Conservation (phyloP, 1,140 invertebrate genomes). For the Apis cerana region DNA sequence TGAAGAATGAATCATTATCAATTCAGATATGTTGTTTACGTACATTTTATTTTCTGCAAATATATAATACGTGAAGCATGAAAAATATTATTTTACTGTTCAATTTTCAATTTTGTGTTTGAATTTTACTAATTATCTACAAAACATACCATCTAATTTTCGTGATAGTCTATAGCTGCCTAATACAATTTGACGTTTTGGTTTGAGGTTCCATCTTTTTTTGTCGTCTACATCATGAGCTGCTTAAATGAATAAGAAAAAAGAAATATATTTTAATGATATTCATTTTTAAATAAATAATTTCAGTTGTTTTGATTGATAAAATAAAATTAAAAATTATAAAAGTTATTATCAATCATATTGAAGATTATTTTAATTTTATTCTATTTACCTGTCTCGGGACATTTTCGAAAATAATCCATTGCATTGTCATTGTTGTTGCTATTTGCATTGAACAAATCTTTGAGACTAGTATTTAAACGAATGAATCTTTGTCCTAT, state of each 20-base stretch:
- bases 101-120: background rate
- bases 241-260: background rate
- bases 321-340: background rate
- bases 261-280: background rate
- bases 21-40: conserved; percentile 64
- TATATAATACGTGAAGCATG: background rate
- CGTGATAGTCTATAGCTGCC: background rate
- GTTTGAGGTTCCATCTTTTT: background rate
- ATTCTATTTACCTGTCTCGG: conserved; percentile 63
- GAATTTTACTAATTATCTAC: background rate
- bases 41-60: conserved; percentile 59
- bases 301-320: background rate
- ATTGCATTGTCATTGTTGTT: conserved; percentile 47
- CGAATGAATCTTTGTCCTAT: conserved; percentile 72
- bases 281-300: background rate
- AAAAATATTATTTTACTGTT: background rate
- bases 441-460: conserved; percentile 57
- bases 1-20: conserved; percentile 72
- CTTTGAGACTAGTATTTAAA: conserved; percentile 72
- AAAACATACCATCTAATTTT: background rate
- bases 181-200: background rate
- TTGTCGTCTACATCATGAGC: background rate
- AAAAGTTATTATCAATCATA: no score
- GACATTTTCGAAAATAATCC: conserved; percentile 68
- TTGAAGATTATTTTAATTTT: no score